Conservation (phyloP, 1,140 invertebrate species). For the Caenorhabditis latens region DNA sequence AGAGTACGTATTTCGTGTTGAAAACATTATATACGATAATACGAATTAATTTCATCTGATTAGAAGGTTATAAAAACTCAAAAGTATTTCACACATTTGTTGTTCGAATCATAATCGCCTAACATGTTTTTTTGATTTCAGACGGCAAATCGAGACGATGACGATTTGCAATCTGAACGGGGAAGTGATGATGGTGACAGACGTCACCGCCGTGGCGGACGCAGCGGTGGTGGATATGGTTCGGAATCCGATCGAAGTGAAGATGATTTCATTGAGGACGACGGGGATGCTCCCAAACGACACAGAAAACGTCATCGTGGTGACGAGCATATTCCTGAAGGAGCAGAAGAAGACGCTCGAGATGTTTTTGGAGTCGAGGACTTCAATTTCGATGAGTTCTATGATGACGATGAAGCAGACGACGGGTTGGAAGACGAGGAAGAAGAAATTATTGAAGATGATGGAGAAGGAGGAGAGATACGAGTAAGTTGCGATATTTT, state of each 20-base stretch:
- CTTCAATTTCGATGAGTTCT: constrained; percentile 96
- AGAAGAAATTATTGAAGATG: constrained; percentile 84
- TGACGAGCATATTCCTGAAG: constrained; percentile 80
- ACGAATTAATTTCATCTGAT: too few relatives aligned
- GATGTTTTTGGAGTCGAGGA: constrained; percentile 97
- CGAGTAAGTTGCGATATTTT: constrained; percentile 72
- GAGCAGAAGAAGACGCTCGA: constrained; percentile 95
- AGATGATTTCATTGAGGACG: constrained; percentile 97
- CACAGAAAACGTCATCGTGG: constrained; percentile 88
- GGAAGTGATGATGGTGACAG: constrained; percentile 53
- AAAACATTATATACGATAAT: neutral
- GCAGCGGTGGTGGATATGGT: constrained; percentile 78
- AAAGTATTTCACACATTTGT: too few relatives aligned
- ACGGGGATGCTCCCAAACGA: constrained; percentile 93
- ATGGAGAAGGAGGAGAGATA: constrained; percentile 71
- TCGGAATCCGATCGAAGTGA: constrained; percentile 79
- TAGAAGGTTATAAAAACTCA: too few relatives aligned
- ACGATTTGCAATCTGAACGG: constrained; percentile 8
- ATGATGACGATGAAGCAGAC: constrained; percentile 79
- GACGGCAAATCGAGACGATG: neutral
- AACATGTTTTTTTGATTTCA: neutral
- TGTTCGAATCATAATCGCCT: too few relatives aligned
- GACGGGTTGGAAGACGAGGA: constrained; percentile 80
- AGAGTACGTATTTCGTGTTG: constrained; percentile 20
- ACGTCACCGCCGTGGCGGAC: constrained; percentile 65